A percentile compares a stretch with the other conserved stretches of the same genome.
phyloP scores from a whole-genome alignment of 2,797 vertebrate genomes.

The Saguinus oedipus region DNA sequence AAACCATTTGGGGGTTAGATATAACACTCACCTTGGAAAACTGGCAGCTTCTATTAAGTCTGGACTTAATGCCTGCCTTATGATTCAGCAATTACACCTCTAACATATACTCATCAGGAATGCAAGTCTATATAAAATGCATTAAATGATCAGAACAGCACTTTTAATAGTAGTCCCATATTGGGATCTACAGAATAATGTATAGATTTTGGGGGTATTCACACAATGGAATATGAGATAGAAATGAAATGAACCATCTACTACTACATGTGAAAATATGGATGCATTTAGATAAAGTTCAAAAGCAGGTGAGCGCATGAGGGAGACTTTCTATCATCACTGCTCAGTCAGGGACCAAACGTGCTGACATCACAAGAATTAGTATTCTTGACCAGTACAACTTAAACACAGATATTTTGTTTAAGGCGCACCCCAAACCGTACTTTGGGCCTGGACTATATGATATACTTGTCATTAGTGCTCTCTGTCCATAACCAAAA shows the following conservation, averaged over 20 bases:
- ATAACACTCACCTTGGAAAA: neutral
- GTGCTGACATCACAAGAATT: neutral
- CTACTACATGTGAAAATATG: neutral
- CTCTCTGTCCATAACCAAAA: neutral
- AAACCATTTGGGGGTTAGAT: neutral
- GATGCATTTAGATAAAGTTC: neutral
- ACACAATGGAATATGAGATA: neutral
- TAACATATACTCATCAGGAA: neutral
- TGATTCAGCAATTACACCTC: neutral
- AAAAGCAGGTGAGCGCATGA: neutral
- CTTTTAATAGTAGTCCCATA: neutral
- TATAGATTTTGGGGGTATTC: neutral
- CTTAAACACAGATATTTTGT: neutral
- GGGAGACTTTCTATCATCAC: neutral
- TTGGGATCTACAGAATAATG: neutral
- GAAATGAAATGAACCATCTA: neutral
- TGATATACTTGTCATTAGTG: too few species aligned
- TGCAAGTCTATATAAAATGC: neutral
- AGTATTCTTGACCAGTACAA: neutral
- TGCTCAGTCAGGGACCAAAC: neutral
- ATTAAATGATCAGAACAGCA: neutral
- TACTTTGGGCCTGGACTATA: neutral
- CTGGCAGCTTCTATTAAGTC: neutral
- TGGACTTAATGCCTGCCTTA: neutral
- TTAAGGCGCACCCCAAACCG: neutral